Percentiles rank a stretch among this genome's conserved stretches.
These are phyloP conservation scores for Synanthedon vespiformis DNA, from an alignment of 2,888 invertebrate species.

Conservation along the genomic window DNA sequence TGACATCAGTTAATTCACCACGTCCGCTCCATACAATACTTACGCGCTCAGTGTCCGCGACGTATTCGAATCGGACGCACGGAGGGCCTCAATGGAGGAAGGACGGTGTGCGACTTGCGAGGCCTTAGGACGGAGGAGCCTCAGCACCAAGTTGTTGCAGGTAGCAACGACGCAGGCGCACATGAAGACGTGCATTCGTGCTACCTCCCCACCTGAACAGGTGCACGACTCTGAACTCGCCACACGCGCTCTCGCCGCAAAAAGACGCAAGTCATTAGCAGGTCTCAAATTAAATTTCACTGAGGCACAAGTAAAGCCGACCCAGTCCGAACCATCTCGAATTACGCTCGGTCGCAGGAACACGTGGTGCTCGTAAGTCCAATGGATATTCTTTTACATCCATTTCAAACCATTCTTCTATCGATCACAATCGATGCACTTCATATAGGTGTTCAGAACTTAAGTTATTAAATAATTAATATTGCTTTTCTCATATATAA, in stretches of 20 bases:
- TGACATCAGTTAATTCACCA: conserved; percentile 68
- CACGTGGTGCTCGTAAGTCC: conserved; percentile 69
- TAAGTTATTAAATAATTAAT: no score
- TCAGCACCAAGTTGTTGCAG: conserved; percentile 57
- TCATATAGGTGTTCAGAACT: no score
- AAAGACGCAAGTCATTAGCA: conserved; percentile 60
- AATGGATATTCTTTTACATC: background rate
- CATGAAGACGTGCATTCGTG: conserved; percentile 51
- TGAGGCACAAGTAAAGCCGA: conserved; percentile 36
- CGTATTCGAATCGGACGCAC: conserved; percentile 60
- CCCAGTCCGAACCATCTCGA: conserved; percentile 34
- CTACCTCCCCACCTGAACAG: conserved; percentile 36
- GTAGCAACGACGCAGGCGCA: conserved; percentile 66
- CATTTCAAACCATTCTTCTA: background rate
- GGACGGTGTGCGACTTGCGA: conserved; percentile 61
- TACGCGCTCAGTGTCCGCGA: conserved; percentile 62
- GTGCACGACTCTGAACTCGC: conserved; percentile 47
- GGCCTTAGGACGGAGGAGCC: conserved; percentile 55
- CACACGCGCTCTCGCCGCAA: conserved; percentile 55
- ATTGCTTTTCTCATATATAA: background rate
- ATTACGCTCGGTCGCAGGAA: conserved; percentile 52
- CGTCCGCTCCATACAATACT: conserved; percentile 62
- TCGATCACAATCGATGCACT: no score
- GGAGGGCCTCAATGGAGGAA: conserved; percentile 63
- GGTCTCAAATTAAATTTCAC: conserved; percentile 50